Percentiles rank a stretch among this genome's conserved stretches.
Evolutionary conservation across 2,888 invertebrate species (phyloP).

Genomic region (Synergus umbraculus): DNA sequence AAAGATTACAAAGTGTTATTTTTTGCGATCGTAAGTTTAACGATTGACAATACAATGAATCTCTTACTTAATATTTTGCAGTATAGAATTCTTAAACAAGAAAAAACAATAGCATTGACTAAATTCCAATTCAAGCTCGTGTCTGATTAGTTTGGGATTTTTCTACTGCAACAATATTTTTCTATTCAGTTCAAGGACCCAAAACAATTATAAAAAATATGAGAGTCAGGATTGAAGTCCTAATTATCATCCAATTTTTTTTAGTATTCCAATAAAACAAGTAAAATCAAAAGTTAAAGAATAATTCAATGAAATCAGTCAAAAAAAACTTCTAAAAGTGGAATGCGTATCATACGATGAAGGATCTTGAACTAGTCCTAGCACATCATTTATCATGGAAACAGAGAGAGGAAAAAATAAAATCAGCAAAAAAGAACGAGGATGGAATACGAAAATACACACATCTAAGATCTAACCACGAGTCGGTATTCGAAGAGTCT

Average conservation of each 20-base stretch:
- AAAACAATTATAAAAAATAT: too few relatives aligned
- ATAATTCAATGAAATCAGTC: neutral
- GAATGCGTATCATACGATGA: neutral
- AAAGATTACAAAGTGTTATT: neutral
- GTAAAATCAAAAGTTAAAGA: neutral
- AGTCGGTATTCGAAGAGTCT: neutral
- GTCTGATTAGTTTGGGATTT: neutral
- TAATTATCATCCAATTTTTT: too few relatives aligned
- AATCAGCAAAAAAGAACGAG: constrained; percentile 7
- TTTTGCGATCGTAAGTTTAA: neutral
- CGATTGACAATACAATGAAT: neutral
- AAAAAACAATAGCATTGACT: neutral
- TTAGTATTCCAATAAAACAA: neutral
- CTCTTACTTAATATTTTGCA: neutral
- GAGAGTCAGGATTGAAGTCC: too few relatives aligned
- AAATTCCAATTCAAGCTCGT: neutral
- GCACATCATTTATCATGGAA: constrained; percentile 22
- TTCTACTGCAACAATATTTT: neutral
- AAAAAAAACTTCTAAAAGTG: neutral
- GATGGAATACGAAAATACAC: constrained; percentile 9
- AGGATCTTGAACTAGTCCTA: constrained; percentile 1
- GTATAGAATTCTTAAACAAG: neutral
- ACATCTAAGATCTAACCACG: neutral
- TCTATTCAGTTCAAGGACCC: neutral
- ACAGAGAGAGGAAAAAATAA: neutral